phyloP scores from a whole-genome alignment of 2,797 vertebrate genomes.

The Sebastes oblongus region DNA sequence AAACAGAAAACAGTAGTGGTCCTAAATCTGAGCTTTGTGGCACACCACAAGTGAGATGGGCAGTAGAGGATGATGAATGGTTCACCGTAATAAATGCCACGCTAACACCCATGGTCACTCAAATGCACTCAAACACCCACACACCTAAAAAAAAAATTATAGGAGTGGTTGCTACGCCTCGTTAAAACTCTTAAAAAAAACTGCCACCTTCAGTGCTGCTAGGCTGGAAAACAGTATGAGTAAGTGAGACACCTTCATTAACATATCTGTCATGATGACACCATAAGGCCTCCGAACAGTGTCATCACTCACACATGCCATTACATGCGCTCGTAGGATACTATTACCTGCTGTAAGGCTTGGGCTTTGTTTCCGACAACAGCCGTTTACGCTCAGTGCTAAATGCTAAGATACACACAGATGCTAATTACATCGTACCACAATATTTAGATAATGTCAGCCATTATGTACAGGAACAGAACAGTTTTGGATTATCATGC shows the following conservation, averaged over 20 bases:
- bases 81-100: too few species aligned
- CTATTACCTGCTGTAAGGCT: constrained; percentile 28
- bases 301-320: constrained; percentile 32
- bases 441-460: constrained; percentile 33
- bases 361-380: constrained; percentile 21
- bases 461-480: not conserved
- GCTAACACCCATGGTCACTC: too few species aligned
- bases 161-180: not conserved
- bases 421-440: constrained; percentile 17
- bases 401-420: not conserved
- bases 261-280: constrained; percentile 40
- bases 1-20: too few species aligned
- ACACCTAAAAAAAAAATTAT: not conserved
- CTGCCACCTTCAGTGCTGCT: not conserved
- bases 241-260: constrained; percentile 9
- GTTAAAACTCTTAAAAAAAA: not conserved
- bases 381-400: constrained; percentile 6
- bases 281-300: not conserved
- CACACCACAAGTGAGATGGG: too few species aligned
- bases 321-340: constrained; percentile 11
- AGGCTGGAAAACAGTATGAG: constrained; percentile 14
- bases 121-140: too few species aligned
- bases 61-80: too few species aligned
- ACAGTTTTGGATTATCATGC: constrained; percentile 7
- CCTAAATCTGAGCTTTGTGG: too few species aligned